These are phyloP conservation scores for Aphyosemion australe DNA, from an alignment of 2,113 vertebrate species.

Conservation along the genomic window DNA sequence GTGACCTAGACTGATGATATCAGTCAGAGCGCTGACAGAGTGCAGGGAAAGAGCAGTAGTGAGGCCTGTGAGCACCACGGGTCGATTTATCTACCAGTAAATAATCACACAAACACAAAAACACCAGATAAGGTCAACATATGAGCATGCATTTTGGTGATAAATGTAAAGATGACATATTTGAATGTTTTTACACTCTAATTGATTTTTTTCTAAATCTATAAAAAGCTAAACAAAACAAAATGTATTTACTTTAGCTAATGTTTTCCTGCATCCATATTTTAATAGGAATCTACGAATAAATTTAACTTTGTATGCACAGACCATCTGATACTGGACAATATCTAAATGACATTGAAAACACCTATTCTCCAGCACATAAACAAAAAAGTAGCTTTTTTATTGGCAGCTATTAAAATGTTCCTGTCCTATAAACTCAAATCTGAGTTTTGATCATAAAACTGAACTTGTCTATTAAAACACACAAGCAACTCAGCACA, in stretches of 20 bases:
- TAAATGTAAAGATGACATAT: neutral
- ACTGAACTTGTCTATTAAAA: conserved; percentile 21
- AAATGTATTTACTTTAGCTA: no score
- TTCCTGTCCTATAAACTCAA: neutral
- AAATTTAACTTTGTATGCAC: neutral
- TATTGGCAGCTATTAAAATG: conserved; percentile 3
- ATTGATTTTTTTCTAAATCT: no score
- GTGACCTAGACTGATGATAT: conserved; percentile 50
- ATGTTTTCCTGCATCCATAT: neutral
- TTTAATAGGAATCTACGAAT: no score
- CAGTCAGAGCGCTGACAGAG: conserved; percentile 23
- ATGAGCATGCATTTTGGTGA: neutral
- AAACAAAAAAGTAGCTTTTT: conserved; percentile 1
- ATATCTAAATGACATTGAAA: neutral
- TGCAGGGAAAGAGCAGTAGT: conserved; percentile 6
- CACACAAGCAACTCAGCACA: conserved; percentile 18
- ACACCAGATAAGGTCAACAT: neutral
- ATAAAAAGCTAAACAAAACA: no score
- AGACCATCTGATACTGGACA: neutral
- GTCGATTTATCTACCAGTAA: conserved; percentile 11
- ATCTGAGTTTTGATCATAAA: conserved; percentile 27
- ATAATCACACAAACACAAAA: conserved; percentile 14
- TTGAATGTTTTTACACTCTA: neutral
- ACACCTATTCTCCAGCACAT: conserved; percentile 4
- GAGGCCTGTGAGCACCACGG: neutral